These are phyloP conservation scores for Zele albiditarsus DNA, from an alignment of 2,888 invertebrate species.

Conservation along the genomic window DNA sequence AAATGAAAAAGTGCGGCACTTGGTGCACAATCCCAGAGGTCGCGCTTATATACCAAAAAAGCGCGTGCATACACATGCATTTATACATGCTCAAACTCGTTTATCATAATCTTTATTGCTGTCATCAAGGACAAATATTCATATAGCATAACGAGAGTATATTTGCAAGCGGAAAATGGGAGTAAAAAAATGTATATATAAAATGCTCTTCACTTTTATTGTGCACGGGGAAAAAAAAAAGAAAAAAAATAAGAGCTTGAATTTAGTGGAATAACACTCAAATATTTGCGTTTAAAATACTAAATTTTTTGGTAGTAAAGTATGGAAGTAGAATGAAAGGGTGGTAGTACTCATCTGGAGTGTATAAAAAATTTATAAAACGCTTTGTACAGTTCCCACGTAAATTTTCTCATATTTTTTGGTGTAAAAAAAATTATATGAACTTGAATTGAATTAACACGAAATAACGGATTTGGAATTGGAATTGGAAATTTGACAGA, in stretches of 20 bases:
- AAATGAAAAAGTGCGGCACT: constrained; percentile 39
- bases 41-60: constrained; percentile 9
- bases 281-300: too few relatives aligned
- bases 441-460: too few relatives aligned
- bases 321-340: background rate
- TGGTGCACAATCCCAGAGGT: constrained; percentile 11
- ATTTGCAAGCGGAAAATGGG: constrained; percentile 49
- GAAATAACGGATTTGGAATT: too few relatives aligned
- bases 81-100: constrained; percentile 51
- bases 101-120: constrained; percentile 72
- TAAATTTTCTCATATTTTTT: too few relatives aligned
- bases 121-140: constrained; percentile 46
- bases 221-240: background rate
- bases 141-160: constrained; percentile 52
- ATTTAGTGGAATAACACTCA: too few relatives aligned
- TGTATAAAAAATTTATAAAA: too few relatives aligned
- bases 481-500: too few relatives aligned
- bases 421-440: too few relatives aligned
- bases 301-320: too few relatives aligned
- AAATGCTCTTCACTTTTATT: constrained; percentile 53
- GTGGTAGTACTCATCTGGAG: too few relatives aligned
- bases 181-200: background rate
- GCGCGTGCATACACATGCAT: constrained; percentile 47
- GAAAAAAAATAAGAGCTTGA: background rate
- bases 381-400: too few relatives aligned